Percentiles rank a stretch among this genome's conserved stretches.
These are phyloP conservation scores for Pachyramphus minor DNA, from an alignment of 2,113 vertebrate species.

Conservation along the genomic window DNA sequence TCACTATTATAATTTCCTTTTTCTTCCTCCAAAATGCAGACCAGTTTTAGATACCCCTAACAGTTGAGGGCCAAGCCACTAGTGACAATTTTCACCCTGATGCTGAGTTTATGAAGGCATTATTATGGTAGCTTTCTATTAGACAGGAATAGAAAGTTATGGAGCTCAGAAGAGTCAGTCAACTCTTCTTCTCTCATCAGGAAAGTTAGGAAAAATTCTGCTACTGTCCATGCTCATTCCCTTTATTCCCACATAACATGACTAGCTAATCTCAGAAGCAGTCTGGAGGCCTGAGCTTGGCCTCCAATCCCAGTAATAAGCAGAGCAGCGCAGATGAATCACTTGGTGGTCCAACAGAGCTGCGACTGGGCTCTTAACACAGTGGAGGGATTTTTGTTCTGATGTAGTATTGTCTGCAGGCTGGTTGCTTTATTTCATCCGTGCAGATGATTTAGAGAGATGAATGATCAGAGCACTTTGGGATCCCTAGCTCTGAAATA, in stretches of 20 bases:
- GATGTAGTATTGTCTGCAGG: not conserved
- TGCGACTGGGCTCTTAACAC: not conserved
- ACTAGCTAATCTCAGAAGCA: not conserved
- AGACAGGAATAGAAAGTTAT: not conserved
- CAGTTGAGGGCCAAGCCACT: not conserved
- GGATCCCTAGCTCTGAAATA: not conserved
- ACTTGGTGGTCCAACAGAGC: not conserved
- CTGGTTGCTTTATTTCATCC: not conserved
- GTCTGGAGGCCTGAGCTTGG: not conserved
- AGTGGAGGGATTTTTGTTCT: not conserved
- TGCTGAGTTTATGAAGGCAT: not conserved
- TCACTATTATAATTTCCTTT: not conserved
- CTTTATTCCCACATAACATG: not conserved
- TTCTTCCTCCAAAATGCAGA: not conserved
- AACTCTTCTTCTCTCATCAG: not conserved
- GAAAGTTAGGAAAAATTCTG: not conserved
- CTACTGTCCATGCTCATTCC: not conserved
- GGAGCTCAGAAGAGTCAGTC: not conserved
- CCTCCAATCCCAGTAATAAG: not conserved
- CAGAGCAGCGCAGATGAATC: not conserved
- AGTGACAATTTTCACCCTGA: not conserved
- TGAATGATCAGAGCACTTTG: not conserved
- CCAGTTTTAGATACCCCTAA: not conserved
- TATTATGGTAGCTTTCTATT: not conserved
- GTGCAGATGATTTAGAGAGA: not conserved